These are phyloP conservation scores for Chrysogorgia sp. DNA, from an alignment of 92 coral and sea anemone species.

Conservation along the genomic window DNA sequence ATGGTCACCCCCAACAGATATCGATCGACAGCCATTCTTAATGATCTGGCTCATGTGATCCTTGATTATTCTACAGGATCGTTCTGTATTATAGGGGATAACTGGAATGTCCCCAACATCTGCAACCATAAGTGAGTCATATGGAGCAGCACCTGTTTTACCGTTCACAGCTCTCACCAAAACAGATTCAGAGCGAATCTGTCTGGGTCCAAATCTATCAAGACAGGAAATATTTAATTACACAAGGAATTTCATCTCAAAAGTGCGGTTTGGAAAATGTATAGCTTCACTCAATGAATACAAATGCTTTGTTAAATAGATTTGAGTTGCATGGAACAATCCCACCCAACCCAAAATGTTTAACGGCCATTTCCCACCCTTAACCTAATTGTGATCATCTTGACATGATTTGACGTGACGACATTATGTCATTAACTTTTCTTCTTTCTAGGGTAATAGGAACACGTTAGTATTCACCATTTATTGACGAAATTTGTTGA, in stretches of 20 bases:
- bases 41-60: constrained; percentile 61
- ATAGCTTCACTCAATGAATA: no score
- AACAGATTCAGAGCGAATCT: constrained; percentile 82
- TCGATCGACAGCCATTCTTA: constrained; percentile 73
- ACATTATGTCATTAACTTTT: no score
- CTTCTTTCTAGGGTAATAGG: no score
- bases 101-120: constrained; percentile 94
- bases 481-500: no score
- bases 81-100: constrained; percentile 69
- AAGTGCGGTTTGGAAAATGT: no score
- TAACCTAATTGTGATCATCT: no score
- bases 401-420: no score
- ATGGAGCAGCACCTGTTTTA: constrained; percentile 87
- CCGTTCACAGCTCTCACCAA: constrained; percentile 80
- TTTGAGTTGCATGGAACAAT: no score
- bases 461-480: no score
- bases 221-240: neutral
- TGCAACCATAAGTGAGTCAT: constrained; percentile 84
- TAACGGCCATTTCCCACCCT: no score
- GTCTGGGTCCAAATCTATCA: constrained; percentile 82
- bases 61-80: constrained; percentile 63
- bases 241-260: neutral
- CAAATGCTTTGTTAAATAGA: no score
- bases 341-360: no score
- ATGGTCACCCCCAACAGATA: constrained; percentile 86